phyloP scores from a whole-genome alignment of 2,113 vertebrate genomes.

The Hippocampus zosterae region DNA sequence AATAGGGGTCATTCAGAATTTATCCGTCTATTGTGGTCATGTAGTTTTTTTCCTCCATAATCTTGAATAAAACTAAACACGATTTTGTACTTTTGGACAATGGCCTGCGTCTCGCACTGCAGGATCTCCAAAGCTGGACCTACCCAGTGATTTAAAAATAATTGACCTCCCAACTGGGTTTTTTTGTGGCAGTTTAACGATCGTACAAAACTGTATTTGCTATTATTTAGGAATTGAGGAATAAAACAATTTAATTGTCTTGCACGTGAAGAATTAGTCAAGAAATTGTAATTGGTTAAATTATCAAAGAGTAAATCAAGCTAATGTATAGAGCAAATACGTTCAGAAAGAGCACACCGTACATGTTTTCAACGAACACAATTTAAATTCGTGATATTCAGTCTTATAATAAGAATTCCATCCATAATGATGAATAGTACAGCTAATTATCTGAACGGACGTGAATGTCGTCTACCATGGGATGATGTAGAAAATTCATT shows the following conservation, averaged over 20 bases:
- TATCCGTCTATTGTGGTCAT: too few species aligned
- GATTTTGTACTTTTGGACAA: constrained; percentile 79
- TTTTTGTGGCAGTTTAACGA: too few species aligned
- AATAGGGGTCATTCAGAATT: too few species aligned
- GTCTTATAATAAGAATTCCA: not conserved
- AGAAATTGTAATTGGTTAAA: not conserved
- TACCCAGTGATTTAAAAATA: too few species aligned
- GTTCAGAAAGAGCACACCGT: too few species aligned
- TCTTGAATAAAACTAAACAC: constrained; percentile 69
- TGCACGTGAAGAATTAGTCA: not conserved
- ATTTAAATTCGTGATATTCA: not conserved
- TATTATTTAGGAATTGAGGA: too few species aligned
- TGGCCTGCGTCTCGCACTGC: too few species aligned
- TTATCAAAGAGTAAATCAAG: not conserved
- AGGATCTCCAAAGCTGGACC: too few species aligned
- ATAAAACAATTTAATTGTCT: too few species aligned
- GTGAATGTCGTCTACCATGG: not conserved
- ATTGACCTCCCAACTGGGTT: too few species aligned
- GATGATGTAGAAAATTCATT: not conserved
- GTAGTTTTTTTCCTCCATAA: not conserved
- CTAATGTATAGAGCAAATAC: not conserved
- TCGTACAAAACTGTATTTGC: too few species aligned
- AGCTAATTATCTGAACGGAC: not conserved
- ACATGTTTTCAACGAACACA: too few species aligned
- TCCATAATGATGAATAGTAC: not conserved